phyloP scores from a whole-genome alignment of 2,888 invertebrate genomes.

The Acrobasis suavella region DNA sequence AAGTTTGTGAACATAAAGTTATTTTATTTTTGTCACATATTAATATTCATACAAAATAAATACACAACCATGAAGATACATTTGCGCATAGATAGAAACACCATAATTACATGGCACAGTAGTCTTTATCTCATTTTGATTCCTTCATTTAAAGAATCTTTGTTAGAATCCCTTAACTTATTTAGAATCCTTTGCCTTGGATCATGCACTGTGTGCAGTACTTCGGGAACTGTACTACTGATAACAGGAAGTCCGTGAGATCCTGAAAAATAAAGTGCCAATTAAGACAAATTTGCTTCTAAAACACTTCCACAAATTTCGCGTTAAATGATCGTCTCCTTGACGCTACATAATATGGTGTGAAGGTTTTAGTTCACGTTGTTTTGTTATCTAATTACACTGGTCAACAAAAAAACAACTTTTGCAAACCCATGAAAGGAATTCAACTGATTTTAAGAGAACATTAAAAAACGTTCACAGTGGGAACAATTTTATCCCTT shows the following conservation, averaged over 20 bases:
- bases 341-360: too few species aligned
- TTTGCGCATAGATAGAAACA: slow-evolving; percentile 13
- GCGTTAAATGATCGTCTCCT: neutral
- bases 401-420: too few species aligned
- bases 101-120: slow-evolving; percentile 26
- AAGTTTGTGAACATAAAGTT: too few species aligned
- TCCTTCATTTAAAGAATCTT: slow-evolving; percentile 5
- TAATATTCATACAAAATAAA: slow-evolving; percentile 21
- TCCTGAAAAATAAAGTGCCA: slow-evolving; percentile 76
- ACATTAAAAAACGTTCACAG: too few species aligned
- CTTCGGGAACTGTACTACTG: slow-evolving; percentile 87
- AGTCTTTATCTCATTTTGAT: slow-evolving; percentile 17
- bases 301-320: too few species aligned
- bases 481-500: too few species aligned
- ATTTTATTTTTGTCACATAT: neutral
- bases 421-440: too few species aligned
- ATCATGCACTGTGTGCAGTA: slow-evolving; percentile 88
- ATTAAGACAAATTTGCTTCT: slow-evolving; percentile 8
- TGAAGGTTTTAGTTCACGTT: too few species aligned
- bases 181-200: slow-evolving; percentile 79
- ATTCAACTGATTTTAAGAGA: too few species aligned
- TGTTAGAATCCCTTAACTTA: slow-evolving; percentile 34
- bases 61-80: slow-evolving; percentile 20
- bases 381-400: too few species aligned
- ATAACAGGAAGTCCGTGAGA: slow-evolving; percentile 84